A percentile compares a stretch with the other conserved stretches of the same genome.
These are phyloP conservation scores for Spea multiplicata DNA, from an alignment of 2,113 vertebrate genomes.

Conservation along the genomic window DNA sequence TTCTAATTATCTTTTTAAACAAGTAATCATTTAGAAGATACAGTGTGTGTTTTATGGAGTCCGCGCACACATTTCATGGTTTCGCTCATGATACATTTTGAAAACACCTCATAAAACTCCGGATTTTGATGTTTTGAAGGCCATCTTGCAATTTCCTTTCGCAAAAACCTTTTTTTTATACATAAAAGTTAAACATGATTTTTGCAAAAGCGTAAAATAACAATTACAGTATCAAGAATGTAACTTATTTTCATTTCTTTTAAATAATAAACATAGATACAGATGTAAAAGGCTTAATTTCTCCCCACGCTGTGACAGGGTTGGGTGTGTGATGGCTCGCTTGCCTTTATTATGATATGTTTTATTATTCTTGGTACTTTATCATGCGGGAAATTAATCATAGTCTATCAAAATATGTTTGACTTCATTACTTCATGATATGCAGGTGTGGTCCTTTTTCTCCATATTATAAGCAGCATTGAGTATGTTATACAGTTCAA, in stretches of 20 bases:
- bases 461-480: too few species aligned
- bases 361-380: background rate
- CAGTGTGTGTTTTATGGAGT: constrained; percentile 8
- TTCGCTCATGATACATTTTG: background rate
- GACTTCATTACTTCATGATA: too few species aligned
- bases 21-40: background rate
- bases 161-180: too few species aligned
- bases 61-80: constrained; percentile 1
- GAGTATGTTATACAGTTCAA: too few species aligned
- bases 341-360: constrained; percentile 1
- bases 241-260: background rate
- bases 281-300: constrained; percentile 6
- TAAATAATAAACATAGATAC: constrained; percentile 33
- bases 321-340: background rate
- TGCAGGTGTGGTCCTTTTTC: too few species aligned
- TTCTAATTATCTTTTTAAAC: constrained; percentile 4
- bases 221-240: background rate
- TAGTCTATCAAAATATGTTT: too few species aligned
- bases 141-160: constrained; percentile 13
- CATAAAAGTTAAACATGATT: too few species aligned
- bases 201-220: too few species aligned
- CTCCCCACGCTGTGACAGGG: constrained; percentile 3
- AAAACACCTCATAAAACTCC: constrained; percentile 4
- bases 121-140: background rate
- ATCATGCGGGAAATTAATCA: too few species aligned